A percentile compares a stretch with the other conserved stretches of the same genome.
Evolutionary conservation across 2,113 vertebrate genomes (phyloP).

Genomic region (Glaucomys volans): DNA sequence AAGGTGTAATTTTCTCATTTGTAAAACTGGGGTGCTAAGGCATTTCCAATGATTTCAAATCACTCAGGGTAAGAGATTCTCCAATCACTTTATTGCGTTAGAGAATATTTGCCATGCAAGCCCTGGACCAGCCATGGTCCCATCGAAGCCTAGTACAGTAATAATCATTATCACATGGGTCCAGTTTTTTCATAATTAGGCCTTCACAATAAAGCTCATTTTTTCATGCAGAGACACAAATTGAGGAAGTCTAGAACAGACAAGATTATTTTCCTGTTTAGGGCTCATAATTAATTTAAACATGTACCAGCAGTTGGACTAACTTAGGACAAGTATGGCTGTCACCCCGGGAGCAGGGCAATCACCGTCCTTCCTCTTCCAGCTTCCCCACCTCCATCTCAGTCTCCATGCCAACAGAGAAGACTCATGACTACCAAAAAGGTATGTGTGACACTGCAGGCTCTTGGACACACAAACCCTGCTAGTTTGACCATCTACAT

Average conservation of each 20-base stretch:
- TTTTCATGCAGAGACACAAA: not conserved
- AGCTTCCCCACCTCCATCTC: not conserved
- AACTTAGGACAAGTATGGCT: not conserved
- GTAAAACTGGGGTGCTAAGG: not conserved
- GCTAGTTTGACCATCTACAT: not conserved
- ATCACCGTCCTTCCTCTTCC: not conserved
- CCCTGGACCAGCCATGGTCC: not conserved
- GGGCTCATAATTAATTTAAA: not conserved
- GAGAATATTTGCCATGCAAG: not conserved
- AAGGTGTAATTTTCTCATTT: not conserved
- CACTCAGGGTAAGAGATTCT: not conserved
- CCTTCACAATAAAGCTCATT: not conserved
- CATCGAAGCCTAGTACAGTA: not conserved
- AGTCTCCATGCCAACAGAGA: not conserved
- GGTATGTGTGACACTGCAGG: not conserved
- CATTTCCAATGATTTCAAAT: not conserved
- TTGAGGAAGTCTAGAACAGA: not conserved
- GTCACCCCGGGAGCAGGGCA: not conserved
- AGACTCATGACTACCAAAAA: not conserved
- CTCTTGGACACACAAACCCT: not conserved
- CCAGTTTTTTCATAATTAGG: not conserved
- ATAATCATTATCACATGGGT: rapidly evolving
- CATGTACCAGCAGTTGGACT: not conserved
- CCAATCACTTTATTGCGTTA: not conserved
- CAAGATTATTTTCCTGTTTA: not conserved